Percentiles rank a stretch among this genome's conserved stretches.
Evolutionary conservation across 2,113 vertebrate species (phyloP).

Genomic region (Plecotus auritus): DNA sequence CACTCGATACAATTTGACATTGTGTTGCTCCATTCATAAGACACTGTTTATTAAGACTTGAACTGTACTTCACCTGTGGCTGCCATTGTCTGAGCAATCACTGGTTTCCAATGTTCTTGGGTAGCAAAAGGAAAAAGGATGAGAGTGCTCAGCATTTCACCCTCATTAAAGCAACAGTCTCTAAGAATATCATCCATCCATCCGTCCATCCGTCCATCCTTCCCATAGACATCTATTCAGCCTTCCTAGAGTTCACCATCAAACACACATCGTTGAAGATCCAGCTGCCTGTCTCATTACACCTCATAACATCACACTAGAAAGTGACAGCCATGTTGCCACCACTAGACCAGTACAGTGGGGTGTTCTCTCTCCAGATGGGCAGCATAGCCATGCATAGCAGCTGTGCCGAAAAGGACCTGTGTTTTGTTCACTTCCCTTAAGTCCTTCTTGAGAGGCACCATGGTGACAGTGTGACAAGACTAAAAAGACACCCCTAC

Average conservation of each 20-base stretch:
- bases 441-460: background rate
- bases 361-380: background rate
- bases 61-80: background rate
- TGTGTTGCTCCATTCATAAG: background rate
- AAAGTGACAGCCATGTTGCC: background rate
- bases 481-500: background rate
- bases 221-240: background rate
- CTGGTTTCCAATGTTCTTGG: background rate
- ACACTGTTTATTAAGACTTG: background rate
- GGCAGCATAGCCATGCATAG: background rate
- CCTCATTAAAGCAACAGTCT: background rate
- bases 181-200: background rate
- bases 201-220: background rate
- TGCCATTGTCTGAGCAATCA: background rate
- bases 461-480: background rate
- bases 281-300: background rate
- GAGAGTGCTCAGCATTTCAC: background rate
- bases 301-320: background rate
- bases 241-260: background rate
- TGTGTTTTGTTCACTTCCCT: background rate
- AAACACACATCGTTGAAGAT: background rate
- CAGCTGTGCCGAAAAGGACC: background rate
- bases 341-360: accelerated
- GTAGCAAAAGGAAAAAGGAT: background rate
- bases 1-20: background rate